Conservation (phyloP, 2,113 vertebrate genomes). For the Astatotilapia flaviijosephi region DNA sequence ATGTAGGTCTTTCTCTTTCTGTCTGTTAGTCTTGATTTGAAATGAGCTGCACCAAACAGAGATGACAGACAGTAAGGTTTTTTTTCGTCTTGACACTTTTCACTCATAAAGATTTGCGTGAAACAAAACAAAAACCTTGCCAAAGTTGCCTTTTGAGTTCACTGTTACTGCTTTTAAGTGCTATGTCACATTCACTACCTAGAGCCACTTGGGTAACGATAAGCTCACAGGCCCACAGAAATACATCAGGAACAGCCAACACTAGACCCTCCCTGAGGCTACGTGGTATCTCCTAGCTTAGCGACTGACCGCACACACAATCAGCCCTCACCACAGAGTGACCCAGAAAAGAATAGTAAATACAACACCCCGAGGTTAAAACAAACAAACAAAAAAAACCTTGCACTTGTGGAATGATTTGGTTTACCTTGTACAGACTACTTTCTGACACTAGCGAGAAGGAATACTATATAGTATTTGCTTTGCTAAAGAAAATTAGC, state of each 20-base stretch:
- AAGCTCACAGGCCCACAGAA: slow-evolving; percentile 3
- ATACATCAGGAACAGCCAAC: slow-evolving; percentile 1
- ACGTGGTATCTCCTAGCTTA: slow-evolving; percentile 13
- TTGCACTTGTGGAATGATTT: neutral
- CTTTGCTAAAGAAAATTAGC: neutral
- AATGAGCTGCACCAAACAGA: neutral
- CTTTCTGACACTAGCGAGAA: neutral
- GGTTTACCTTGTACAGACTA: slow-evolving; percentile 37
- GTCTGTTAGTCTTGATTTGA: neutral
- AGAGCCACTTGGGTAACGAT: slow-evolving; percentile 7
- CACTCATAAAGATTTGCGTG: neutral
- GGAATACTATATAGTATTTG: neutral
- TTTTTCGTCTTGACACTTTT: neutral
- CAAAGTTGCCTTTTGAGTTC: neutral
- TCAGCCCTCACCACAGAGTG: slow-evolving; percentile 23
- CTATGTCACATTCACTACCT: neutral
- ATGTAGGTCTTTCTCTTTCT: neutral
- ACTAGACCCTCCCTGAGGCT: neutral
- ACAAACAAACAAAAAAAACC: neutral
- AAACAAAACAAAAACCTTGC: neutral
- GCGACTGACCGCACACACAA: slow-evolving; percentile 38
- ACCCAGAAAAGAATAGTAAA: slow-evolving; percentile 43
- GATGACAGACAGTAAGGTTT: neutral
- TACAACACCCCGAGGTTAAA: neutral
- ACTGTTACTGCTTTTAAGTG: neutral